Percentiles rank a stretch among this genome's conserved stretches.
Conservation (phyloP, 2,797 vertebrate species). For the Pseudochromis fuscus region DNA sequence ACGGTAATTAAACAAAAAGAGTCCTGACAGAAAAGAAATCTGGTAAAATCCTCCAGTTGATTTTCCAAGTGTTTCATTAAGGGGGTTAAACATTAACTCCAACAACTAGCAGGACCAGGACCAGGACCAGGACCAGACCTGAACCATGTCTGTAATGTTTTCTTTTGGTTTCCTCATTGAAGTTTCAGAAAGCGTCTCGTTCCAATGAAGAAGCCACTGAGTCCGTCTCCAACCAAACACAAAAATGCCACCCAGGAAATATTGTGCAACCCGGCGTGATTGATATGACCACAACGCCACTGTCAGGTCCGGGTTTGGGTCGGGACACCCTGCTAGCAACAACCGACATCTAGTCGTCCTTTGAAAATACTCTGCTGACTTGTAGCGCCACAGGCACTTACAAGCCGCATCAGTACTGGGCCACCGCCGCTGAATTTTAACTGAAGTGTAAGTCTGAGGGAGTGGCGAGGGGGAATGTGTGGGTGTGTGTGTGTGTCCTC, state of each 20-base stretch:
- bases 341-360: conserved; percentile 63
- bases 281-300: conserved; percentile 20
- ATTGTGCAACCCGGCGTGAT: conserved; percentile 25
- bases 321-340: conserved; percentile 44
- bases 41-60: too few species aligned
- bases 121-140: too few species aligned
- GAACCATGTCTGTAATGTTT: too few species aligned
- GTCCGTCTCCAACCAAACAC: conserved; percentile 5
- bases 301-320: conserved; percentile 41
- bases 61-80: too few species aligned
- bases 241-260: conserved; percentile 13
- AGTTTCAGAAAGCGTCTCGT: not conserved
- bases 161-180: not conserved
- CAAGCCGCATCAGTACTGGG: conserved; percentile 37
- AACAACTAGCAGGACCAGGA: too few species aligned
- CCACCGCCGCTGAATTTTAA: conserved; percentile 49
- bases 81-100: too few species aligned
- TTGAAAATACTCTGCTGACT: conserved; percentile 55
- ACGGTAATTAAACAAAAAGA: too few species aligned
- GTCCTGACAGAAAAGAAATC: too few species aligned
- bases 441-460: conserved; percentile 41
- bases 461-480: conserved; percentile 17
- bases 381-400: conserved; percentile 54
- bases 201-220: not conserved
- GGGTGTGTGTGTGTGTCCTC: conserved; percentile 78